Conservation (phyloP, 2,888 invertebrate species). For the Autographa gamma region DNA sequence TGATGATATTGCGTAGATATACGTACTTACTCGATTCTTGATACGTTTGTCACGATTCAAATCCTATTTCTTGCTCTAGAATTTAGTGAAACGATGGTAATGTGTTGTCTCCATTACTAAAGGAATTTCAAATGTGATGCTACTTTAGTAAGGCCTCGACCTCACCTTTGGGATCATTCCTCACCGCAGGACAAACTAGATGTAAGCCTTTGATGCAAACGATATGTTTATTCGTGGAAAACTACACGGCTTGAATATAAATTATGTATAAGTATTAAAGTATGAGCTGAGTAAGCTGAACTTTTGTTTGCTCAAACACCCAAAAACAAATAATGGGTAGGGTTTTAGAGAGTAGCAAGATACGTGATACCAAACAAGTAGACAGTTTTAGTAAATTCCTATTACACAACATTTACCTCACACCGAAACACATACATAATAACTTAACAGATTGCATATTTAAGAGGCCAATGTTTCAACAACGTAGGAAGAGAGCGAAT, state of each 20-base stretch:
- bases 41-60: slow-evolving; percentile 18
- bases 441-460: slow-evolving; percentile 14
- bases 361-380: not conserved
- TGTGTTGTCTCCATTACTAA: slow-evolving; percentile 4
- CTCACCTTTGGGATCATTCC: not conserved
- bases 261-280: not conserved
- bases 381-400: slow-evolving; percentile 2
- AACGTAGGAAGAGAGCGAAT: slow-evolving; percentile 44
- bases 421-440: slow-evolving; percentile 8
- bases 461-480: slow-evolving; percentile 39
- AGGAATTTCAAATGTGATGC: not conserved
- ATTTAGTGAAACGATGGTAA: not conserved
- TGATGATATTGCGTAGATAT: slow-evolving; percentile 14
- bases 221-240: not conserved
- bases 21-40: slow-evolving; percentile 7
- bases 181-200: not conserved
- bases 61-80: slow-evolving; percentile 6
- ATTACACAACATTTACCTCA: slow-evolving; percentile 11
- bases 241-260: not conserved
- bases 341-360: not conserved
- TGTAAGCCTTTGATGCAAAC: not conserved
- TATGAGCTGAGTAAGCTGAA: not conserved
- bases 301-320: not conserved
- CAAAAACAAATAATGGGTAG: not conserved
- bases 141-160: not conserved